A percentile compares a stretch with the other conserved stretches of the same genome.
These are phyloP conservation scores for Eledona agricola DNA, from an alignment of 2,888 invertebrate species.

Conservation along the genomic window DNA sequence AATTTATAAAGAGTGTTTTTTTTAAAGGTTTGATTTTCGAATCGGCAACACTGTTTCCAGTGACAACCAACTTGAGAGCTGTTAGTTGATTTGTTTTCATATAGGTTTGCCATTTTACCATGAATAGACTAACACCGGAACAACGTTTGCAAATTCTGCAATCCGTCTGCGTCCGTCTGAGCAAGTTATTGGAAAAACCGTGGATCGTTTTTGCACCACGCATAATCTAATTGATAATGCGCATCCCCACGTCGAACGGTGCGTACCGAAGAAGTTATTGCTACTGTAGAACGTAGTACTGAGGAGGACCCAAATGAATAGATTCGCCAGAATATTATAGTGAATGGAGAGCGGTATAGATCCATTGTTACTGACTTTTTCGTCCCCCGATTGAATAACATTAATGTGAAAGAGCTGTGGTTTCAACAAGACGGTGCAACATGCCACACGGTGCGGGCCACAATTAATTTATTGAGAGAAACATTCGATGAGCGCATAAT, in stretches of 20 bases:
- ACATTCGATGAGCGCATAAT: conserved; percentile 1
- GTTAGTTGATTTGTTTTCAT: not conserved
- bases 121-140: conserved; percentile 1
- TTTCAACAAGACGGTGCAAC: conserved; percentile 1
- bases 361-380: conserved; percentile 17
- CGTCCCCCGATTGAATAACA: conserved; percentile 9
- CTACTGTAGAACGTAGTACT: conserved; percentile 36
- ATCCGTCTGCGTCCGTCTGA: conserved; percentile 41
- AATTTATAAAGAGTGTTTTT: too few relatives aligned
- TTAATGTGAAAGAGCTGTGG: not conserved
- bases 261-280: conserved; percentile 34
- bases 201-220: conserved; percentile 47
- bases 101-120: not conserved
- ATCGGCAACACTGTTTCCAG: not conserved
- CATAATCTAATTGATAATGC: conserved; percentile 39
- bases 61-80: conserved; percentile 1
- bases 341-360: conserved; percentile 21
- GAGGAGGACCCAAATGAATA: conserved; percentile 1
- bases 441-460: conserved; percentile 1
- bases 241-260: conserved; percentile 37
- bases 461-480: conserved; percentile 32
- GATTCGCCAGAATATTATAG: conserved; percentile 2
- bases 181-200: conserved; percentile 45
- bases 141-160: conserved; percentile 42
- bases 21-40: too few relatives aligned